Conservation (phyloP, 2,113 vertebrate species). For the Erinaceus europaeus region DNA sequence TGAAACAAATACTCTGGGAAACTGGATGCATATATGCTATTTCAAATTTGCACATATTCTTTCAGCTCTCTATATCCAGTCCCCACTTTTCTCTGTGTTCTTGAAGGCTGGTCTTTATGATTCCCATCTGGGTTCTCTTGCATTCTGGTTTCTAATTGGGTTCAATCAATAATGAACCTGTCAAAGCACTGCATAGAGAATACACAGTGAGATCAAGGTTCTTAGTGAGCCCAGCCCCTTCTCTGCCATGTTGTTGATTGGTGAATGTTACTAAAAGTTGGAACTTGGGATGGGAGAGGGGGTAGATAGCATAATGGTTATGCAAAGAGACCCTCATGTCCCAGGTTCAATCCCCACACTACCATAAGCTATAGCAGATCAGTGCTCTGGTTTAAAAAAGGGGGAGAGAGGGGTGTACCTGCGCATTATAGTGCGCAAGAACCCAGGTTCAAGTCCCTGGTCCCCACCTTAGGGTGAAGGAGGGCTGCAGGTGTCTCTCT, state of each 20-base stretch:
- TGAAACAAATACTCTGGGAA: neutral
- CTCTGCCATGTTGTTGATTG: neutral
- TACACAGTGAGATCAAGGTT: neutral
- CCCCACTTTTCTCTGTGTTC: neutral
- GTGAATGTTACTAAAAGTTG: neutral
- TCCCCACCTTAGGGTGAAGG: too few relatives aligned
- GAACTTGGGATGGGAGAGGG: too few relatives aligned
- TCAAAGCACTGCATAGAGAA: neutral
- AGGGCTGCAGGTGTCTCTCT: too few relatives aligned
- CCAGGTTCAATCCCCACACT: too few relatives aligned
- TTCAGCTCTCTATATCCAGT: neutral
- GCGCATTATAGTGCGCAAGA: too few relatives aligned
- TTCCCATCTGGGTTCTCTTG: neutral
- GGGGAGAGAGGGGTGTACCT: too few relatives aligned
- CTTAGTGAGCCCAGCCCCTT: neutral
- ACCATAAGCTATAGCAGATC: too few relatives aligned
- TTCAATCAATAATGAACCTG: neutral
- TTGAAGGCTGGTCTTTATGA: neutral
- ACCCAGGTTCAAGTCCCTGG: too few relatives aligned
- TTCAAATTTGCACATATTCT: neutral
- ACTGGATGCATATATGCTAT: neutral
- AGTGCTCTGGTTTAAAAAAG: too few relatives aligned
- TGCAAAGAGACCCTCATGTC: too few relatives aligned
- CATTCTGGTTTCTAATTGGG: neutral
- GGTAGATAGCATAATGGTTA: too few relatives aligned